Percentiles rank a stretch among this genome's conserved stretches.
These are phyloP conservation scores for Thunnus albacares DNA, from an alignment of 2,797 vertebrate genomes.

Conservation along the genomic window DNA sequence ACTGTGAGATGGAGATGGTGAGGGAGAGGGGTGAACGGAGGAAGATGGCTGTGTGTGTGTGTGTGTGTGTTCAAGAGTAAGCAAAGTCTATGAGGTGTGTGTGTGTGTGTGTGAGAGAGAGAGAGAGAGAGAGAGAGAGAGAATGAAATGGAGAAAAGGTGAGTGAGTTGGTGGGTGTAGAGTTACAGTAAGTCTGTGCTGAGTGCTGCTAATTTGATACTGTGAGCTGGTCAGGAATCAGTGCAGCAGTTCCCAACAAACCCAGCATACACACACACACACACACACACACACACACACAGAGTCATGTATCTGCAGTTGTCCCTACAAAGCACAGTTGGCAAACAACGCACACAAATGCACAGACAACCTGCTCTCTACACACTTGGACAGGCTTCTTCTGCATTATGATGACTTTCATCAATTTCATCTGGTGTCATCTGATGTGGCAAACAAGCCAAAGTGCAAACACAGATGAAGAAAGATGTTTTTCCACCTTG, in stretches of 20 bases:
- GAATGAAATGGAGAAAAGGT: constrained; percentile 33
- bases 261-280: constrained; percentile 35
- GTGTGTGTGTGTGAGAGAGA: constrained; percentile 20
- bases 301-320: constrained; percentile 55
- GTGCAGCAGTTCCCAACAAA: constrained; percentile 64
- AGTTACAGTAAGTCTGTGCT: constrained; percentile 75
- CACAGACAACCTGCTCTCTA: constrained; percentile 13
- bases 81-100: constrained; percentile 9
- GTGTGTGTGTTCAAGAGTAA: constrained; percentile 13
- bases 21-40: constrained; percentile 41
- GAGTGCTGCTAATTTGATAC: constrained; percentile 78
- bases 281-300: constrained; percentile 27
- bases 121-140: constrained; percentile 16
- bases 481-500: constrained; percentile 6
- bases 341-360: constrained; percentile 50
- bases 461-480: constrained; percentile 10
- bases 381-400: constrained; percentile 14
- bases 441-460: constrained; percentile 4
- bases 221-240: constrained; percentile 70
- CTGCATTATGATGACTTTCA: constrained; percentile 46
- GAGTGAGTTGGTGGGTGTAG: constrained; percentile 60
- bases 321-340: constrained; percentile 59
- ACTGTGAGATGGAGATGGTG: constrained; percentile 43
- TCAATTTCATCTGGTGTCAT: constrained; percentile 43
- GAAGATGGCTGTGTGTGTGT: not conserved